Percentiles rank a stretch among this genome's conserved stretches.
These are phyloP conservation scores for roundworm (Caenorhabditis elegans) DNA, from an alignment of 1,140 invertebrate species.

Conservation along the genomic window DNA sequence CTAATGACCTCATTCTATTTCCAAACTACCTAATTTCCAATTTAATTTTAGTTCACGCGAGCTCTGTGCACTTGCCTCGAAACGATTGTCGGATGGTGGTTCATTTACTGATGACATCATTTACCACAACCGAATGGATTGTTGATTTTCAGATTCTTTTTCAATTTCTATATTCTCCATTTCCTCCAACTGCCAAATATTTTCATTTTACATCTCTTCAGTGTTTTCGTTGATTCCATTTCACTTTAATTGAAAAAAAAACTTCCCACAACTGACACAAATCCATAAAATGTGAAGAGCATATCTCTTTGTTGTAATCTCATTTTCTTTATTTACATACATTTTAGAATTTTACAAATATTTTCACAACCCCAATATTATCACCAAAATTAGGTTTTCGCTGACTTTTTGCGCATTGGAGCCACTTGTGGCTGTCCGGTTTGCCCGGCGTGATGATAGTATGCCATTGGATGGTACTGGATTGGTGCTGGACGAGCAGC, in stretches of 20 bases:
- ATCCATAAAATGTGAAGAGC: too few relatives aligned
- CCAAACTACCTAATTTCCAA: too few relatives aligned
- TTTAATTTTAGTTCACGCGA: constrained; percentile 24
- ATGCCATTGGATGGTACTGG: neutral
- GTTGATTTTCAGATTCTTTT: neutral
- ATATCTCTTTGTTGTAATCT: neutral
- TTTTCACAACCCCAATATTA: too few relatives aligned
- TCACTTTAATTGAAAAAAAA: too few relatives aligned
- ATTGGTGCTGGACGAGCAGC: neutral
- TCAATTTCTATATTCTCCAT: neutral
- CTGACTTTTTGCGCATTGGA: neutral
- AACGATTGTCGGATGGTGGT: constrained; percentile 27
- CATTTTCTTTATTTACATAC: neutral
- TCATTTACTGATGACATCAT: constrained; percentile 12
- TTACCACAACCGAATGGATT: constrained; percentile 35
- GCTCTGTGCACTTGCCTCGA: constrained; percentile 35
- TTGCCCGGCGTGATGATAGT: neutral
- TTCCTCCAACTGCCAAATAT: neutral
- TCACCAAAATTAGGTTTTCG: neutral
- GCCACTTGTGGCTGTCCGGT: neutral
- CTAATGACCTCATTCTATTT: too few relatives aligned
- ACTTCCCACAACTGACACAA: too few relatives aligned
- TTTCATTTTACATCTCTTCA: neutral
- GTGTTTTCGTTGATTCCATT: too few relatives aligned
- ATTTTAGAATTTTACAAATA: too few relatives aligned